Conservation (phyloP, 1,140 invertebrate genomes). For the Yoshiicerus persimilis region DNA sequence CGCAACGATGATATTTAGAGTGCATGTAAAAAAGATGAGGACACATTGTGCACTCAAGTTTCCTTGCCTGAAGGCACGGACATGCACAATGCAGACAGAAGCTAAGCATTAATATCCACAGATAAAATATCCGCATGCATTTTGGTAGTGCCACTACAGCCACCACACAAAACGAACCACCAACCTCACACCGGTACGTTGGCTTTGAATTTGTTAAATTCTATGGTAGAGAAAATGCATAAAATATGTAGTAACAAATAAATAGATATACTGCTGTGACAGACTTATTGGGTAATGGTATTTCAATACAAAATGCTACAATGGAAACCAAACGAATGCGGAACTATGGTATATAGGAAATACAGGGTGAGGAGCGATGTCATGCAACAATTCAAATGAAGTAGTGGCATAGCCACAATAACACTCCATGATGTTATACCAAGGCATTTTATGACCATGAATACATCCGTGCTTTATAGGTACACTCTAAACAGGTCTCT, state of each 20-base stretch:
- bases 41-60: not conserved
- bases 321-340: not conserved
- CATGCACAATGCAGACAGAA: not conserved
- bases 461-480: not conserved
- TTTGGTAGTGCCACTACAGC: not conserved
- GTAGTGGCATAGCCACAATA: not conserved
- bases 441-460: too few species aligned
- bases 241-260: not conserved
- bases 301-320: not conserved
- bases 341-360: not conserved
- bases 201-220: not conserved
- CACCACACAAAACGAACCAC: too few species aligned
- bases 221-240: not conserved
- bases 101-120: not conserved
- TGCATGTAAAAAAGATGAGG: not conserved
- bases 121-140: not conserved
- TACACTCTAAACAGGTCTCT: not conserved
- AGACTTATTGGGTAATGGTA: not conserved
- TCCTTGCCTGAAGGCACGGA: not conserved
- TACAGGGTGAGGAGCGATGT: not conserved
- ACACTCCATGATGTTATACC: not conserved
- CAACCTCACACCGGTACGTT: not conserved
- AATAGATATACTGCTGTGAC: not conserved
- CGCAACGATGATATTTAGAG: not conserved
- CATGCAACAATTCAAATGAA: not conserved